Base-by-base conservation (phyloP, 2,113 vertebrate species). In the Rattus rattus region DNA sequence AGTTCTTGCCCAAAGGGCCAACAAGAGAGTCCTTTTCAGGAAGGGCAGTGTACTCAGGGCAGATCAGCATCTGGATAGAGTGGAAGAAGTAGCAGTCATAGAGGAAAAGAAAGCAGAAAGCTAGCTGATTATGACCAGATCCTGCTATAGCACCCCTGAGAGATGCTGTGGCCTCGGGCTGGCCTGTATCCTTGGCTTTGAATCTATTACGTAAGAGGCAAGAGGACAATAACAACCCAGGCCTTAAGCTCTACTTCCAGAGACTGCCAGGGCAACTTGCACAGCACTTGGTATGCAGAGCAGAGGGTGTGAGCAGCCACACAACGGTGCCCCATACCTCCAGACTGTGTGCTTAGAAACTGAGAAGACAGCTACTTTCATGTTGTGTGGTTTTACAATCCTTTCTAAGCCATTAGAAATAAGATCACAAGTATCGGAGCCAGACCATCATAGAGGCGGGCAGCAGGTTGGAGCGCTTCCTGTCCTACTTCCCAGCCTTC, bases 381-480 rank as follows among this genome's bases (percentile, higher is more conserved):
- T 33, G 30, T 61, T 73, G 17, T 39, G 33, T 52, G 30, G 73
- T n/a, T 83, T 87, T 36, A 30, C 61, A 69, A 61, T 7, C 28
- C 17, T 56, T 87, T 92, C 39, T 52, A 7, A 80, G 67, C 16
- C 30, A 76, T 85, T 19, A 52, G 70, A 83, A 72, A 56, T 26
- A 17, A 24, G 2, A 19, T 47, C 33, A 7, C 13, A 69, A 5
- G 16, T 70, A 0, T 12, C 14, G 30, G 85, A 59, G 33, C 59
- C n/a, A 69, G 43, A 43, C 1, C 1, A 0, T 30, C 0, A 0
- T 11, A 17, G 86, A 47, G 16, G 47, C 1, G 4, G n/a, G 24
- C 54, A 12, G 1, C 3, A 8, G 39, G 11, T 43, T 49, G 36
- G 61, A 63, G 43, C 1, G 0, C 12, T 3, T 79, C 19, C 6